Evolutionary conservation across 2,888 invertebrate genomes (phyloP), one percentile per base, ranked within the genome.

Genomic region (Monopis laevigella): DNA sequence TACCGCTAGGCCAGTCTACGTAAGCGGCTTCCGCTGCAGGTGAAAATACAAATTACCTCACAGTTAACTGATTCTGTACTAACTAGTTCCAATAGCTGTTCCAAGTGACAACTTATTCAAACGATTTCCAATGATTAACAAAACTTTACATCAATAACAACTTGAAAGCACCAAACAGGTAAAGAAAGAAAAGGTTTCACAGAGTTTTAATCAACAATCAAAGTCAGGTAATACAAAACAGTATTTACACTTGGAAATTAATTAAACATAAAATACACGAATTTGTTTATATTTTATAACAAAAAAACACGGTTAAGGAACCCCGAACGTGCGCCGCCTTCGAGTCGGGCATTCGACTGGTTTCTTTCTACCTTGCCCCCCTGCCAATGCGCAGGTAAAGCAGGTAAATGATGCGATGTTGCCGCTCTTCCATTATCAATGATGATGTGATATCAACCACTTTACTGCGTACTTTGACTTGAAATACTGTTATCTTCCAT

Each of bases 361-460:
- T 65, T 8, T n/a, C n/a, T 21, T 19, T 12, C 36, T 36, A 36
- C 36, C 66, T 60, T 58, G 67, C 72, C 73, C 73, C 73, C 66
- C 68, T 75, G 77, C 61, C 75, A 74, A 58, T 74, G 75, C 75
- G 74, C 77, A 75, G 75, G 64, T 65, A 45, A 45, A 39, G 17
- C 75, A 77, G 75, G 75, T 74, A 72, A 72, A 71, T 63, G 62
- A 63, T 46, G 78, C 78, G 75, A 66, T 74, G 78, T 80, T 80
- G 78, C 78, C 80, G 74, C 64, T 74, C 74, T 74, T 72, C 58
- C 66, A 73, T 67, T 77, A 80, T 75, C 77, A 78, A 69, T 72
- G 73, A 75, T 68, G 73, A 70, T n/a, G n/a, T n/a, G 75, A 74
- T 73, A 74, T 70, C 62, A 62, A 60, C 55, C 19, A 21, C n/a